Evolutionary conservation across 2,113 vertebrate genomes (phyloP).

Genomic region (Cnemophilus loriae): DNA sequence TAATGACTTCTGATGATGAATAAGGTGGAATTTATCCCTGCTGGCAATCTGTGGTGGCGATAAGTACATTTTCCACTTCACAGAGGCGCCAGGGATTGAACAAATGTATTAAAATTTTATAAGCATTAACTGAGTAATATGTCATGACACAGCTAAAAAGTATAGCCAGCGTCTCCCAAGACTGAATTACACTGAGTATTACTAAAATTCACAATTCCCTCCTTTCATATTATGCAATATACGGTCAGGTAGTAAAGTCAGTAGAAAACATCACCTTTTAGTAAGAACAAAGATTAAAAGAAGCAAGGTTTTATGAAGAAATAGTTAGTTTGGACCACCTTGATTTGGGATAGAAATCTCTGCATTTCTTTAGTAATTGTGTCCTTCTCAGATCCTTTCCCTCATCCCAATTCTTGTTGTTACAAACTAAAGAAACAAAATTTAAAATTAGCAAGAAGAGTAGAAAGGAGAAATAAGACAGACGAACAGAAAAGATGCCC

Average conservation of each 20-base stretch:
- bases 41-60: background rate
- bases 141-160: constrained; percentile 31
- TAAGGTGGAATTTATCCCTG: background rate
- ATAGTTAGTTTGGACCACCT: background rate
- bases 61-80: constrained; percentile 1
- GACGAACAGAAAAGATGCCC: background rate
- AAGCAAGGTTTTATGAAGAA: background rate
- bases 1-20: background rate
- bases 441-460: background rate
- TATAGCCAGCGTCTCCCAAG: background rate
- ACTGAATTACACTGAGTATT: background rate
- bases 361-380: background rate
- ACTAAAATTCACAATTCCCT: background rate
- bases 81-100: background rate
- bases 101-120: constrained; percentile 21
- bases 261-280: background rate
- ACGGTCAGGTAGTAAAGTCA: background rate
- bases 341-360: background rate
- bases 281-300: background rate
- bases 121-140: background rate
- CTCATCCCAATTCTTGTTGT: background rate
- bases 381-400: background rate
- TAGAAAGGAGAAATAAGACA: background rate
- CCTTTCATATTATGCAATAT: background rate
- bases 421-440: background rate